phyloP scores from a whole-genome alignment of 2,888 invertebrate species.

The Thyatira batis region DNA sequence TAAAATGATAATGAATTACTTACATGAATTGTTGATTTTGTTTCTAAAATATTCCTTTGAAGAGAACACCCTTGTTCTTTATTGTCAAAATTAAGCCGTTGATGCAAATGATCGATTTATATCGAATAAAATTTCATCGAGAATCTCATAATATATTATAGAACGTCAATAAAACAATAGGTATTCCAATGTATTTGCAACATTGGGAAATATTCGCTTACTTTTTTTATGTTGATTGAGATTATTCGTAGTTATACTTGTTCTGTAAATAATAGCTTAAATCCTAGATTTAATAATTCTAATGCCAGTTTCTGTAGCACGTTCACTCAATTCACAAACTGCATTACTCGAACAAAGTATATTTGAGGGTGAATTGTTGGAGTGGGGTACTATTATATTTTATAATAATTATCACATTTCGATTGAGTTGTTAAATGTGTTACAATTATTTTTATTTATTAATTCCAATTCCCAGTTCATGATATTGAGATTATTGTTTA shows the following conservation, averaged over 20 bases:
- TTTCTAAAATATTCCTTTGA: background rate
- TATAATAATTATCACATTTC: conserved; percentile 21
- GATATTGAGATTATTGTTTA: conserved; percentile 36
- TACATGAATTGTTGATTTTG: background rate
- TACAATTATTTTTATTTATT: conserved; percentile 42
- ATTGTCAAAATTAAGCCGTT: conserved; percentile 3
- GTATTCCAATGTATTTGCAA: conserved; percentile 41
- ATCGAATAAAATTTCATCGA: conserved; percentile 36
- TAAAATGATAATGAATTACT: background rate
- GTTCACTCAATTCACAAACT: conserved; percentile 31
- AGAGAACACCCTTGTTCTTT: background rate
- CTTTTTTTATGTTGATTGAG: conserved; percentile 71
- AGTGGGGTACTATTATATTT: conserved; percentile 20
- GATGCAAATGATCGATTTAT: conserved; percentile 7
- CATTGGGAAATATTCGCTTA: conserved; percentile 61
- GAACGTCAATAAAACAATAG: conserved; percentile 16
- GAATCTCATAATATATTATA: conserved; percentile 51
- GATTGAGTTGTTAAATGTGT: conserved; percentile 34
- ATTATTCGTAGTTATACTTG: conserved; percentile 71
- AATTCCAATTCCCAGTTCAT: conserved; percentile 33
- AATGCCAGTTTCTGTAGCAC: conserved; percentile 57
- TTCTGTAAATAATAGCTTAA: conserved; percentile 73
- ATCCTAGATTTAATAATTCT: conserved; percentile 57
- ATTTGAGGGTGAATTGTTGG: conserved; percentile 11
- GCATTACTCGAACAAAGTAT: conserved; percentile 10